Percentiles rank a stretch among this genome's conserved stretches.
Conservation (phyloP, 2,797 vertebrate genomes). For the Pangasius macronema region DNA sequence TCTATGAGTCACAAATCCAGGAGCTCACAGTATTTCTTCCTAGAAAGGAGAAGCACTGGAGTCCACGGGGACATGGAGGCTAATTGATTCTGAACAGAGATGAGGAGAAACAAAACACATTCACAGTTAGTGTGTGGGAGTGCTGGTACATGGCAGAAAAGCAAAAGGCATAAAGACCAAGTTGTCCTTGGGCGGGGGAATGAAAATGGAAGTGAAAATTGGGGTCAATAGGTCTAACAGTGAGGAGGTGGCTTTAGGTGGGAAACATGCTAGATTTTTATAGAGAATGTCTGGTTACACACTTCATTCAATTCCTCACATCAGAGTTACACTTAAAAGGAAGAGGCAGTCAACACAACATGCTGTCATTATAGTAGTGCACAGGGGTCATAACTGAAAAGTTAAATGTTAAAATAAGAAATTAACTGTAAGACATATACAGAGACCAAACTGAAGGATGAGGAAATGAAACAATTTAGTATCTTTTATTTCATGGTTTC, state of each 20-base stretch:
- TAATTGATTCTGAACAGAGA: conserved; percentile 54
- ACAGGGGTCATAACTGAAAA: conserved; percentile 7
- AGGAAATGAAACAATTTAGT: not conserved
- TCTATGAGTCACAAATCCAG: conserved; percentile 27
- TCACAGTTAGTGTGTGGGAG: conserved; percentile 42
- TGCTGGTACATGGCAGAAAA: conserved; percentile 32
- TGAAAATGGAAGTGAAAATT: conserved; percentile 58
- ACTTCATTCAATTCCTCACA: conserved; percentile 46
- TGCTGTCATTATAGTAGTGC: conserved; percentile 32
- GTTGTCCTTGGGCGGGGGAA: conserved; percentile 64
- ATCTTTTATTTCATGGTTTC: not conserved
- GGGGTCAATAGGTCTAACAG: conserved; percentile 52
- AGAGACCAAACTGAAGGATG: not conserved
- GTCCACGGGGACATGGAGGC: conserved; percentile 48
- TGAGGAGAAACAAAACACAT: conserved; percentile 52
- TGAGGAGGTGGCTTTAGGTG: conserved; percentile 45
- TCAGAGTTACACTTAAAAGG: conserved; percentile 36
- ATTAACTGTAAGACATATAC: not conserved
- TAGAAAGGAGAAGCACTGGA: conserved; percentile 9
- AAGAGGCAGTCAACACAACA: conserved; percentile 51
- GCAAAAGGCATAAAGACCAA: conserved; percentile 48
- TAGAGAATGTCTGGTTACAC: conserved; percentile 41
- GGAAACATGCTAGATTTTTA: conserved; percentile 31
- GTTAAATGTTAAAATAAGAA: conserved; percentile 8
- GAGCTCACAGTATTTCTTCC: conserved; percentile 24